phyloP scores from a whole-genome alignment of 1,140 invertebrate genomes.

The Asobara japonica region DNA sequence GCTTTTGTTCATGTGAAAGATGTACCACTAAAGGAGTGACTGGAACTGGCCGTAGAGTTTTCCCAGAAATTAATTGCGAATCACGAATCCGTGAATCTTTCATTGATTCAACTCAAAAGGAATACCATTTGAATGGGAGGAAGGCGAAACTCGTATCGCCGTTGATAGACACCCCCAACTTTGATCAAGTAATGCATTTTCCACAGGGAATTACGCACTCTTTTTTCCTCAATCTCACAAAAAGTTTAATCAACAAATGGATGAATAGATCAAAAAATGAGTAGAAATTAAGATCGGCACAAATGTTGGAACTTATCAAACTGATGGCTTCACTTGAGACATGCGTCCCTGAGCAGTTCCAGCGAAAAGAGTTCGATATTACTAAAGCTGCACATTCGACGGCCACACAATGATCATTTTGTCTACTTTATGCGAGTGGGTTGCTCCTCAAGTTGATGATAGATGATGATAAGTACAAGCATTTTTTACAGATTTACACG shows the following conservation, averaged over 20 bases:
- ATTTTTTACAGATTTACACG: conserved; percentile 16
- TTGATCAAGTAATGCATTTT: neutral
- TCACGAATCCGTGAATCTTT: neutral
- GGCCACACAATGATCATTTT: conserved; percentile 22
- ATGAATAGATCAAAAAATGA: neutral
- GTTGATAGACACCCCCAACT: neutral
- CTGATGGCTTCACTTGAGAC: neutral
- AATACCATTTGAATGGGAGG: neutral
- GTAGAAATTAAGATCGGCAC: neutral
- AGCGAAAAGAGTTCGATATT: conserved; percentile 4
- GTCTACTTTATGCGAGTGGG: conserved; percentile 18
- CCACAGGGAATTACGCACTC: neutral
- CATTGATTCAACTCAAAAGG: neutral
- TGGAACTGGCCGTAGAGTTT: neutral
- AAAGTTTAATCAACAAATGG: neutral
- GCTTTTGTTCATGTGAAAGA: neutral
- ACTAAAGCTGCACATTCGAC: neutral
- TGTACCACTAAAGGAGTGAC: neutral
- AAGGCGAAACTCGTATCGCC: neutral
- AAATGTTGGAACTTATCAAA: neutral
- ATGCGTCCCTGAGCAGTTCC: conserved; percentile 6
- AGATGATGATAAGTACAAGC: neutral
- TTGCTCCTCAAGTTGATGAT: neutral
- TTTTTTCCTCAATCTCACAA: neutral
- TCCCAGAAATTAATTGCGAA: neutral